Evolutionary conservation across 1,140 invertebrate genomes (phyloP).

Genomic region (Leptoteleia sp.): DNA sequence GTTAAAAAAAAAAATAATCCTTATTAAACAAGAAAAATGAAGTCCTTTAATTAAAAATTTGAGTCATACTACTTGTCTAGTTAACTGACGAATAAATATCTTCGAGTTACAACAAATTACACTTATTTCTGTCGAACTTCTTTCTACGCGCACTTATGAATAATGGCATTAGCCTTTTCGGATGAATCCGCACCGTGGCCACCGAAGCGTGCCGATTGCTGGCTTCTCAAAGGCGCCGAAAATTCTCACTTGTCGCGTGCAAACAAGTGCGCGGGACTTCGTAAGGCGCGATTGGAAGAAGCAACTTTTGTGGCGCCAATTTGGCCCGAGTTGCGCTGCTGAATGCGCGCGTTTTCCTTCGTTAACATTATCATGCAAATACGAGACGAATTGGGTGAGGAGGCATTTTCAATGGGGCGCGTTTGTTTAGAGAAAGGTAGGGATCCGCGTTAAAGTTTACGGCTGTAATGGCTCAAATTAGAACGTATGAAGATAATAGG

Average conservation of each 20-base stretch:
- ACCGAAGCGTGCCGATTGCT: neutral
- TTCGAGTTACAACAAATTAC: too few relatives aligned
- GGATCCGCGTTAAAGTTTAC: constrained; percentile 34
- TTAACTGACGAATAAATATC: too few relatives aligned
- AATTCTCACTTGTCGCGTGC: constrained; percentile 33
- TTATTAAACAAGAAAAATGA: too few relatives aligned
- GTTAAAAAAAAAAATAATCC: too few relatives aligned
- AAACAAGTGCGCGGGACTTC: constrained; percentile 32
- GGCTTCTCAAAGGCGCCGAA: constrained; percentile 17
- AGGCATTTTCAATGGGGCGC: constrained; percentile 40
- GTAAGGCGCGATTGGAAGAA: neutral
- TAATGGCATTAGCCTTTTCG: constrained; percentile 26
- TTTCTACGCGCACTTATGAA: constrained; percentile 4
- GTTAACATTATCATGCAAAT: constrained; percentile 58
- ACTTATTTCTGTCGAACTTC: too few relatives aligned
- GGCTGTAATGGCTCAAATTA: constrained; percentile 27
- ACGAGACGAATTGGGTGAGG: constrained; percentile 34
- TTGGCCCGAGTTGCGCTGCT: constrained; percentile 29
- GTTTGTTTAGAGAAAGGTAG: constrained; percentile 52
- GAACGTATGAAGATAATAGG: constrained; percentile 38
- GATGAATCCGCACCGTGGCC: neutral
- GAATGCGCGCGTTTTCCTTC: constrained; percentile 48
- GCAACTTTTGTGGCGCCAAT: constrained; percentile 20
- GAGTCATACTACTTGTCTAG: too few relatives aligned
- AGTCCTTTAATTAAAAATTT: too few relatives aligned